A percentile compares a stretch with the other conserved stretches of the same genome.
Evolutionary conservation across 1,140 invertebrate genomes (phyloP).

Genomic region (Calliphora vicina): DNA sequence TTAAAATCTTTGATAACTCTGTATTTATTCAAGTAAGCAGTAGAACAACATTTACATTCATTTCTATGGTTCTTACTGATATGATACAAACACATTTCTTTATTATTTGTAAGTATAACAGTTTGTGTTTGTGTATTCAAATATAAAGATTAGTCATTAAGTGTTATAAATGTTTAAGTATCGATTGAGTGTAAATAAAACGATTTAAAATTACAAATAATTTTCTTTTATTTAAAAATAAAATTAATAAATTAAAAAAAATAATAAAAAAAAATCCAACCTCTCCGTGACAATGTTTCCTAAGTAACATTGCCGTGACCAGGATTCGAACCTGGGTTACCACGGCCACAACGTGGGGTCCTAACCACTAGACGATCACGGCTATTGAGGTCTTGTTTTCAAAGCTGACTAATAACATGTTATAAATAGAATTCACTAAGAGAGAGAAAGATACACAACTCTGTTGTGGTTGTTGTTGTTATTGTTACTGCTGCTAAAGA

Average conservation of each 20-base stretch:
- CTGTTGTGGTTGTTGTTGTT: background rate
- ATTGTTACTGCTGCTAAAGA: background rate
- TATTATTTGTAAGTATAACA: too few relatives aligned
- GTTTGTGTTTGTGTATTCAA: too few relatives aligned
- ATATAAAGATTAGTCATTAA: too few relatives aligned
- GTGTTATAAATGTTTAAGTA: too few relatives aligned
- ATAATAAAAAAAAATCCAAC: slow-evolving; percentile 39
- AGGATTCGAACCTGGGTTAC: slow-evolving; percentile 94
- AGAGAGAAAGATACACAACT: background rate
- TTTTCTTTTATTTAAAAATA: background rate
- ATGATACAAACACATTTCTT: too few relatives aligned
- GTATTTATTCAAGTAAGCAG: too few relatives aligned
- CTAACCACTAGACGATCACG: slow-evolving; percentile 86
- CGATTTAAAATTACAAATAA: too few relatives aligned
- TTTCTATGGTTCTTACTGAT: too few relatives aligned
- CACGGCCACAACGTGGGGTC: slow-evolving; percentile 88
- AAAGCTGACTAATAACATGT: background rate
- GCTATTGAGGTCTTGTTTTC: slow-evolving; percentile 58
- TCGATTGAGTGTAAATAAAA: too few relatives aligned
- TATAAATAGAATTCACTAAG: background rate
- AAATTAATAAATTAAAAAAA: slow-evolving; percentile 41
- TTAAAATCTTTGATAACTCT: too few relatives aligned
- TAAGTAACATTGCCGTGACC: slow-evolving; percentile 80
- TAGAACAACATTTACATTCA: too few relatives aligned
- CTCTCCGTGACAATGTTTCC: slow-evolving; percentile 65